Base-by-base conservation (phyloP, 2,113 vertebrate species). In the Serinus canaria region DNA sequence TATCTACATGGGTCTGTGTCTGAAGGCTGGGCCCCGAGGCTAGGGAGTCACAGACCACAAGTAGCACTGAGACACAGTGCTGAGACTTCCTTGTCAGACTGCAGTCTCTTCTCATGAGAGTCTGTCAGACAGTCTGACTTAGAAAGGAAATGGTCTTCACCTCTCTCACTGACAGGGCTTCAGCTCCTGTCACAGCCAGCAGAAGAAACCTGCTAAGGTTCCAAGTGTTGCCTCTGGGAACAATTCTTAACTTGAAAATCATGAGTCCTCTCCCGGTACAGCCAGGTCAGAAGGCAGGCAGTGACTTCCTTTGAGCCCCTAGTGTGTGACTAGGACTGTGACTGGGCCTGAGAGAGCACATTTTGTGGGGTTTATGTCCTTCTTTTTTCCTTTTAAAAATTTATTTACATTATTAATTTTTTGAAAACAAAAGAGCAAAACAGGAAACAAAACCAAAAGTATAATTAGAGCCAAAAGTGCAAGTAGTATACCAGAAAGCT, bases 361-460 rank as follows among this genome's bases (percentile, higher is more conserved):
- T n/a, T 70, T 72, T 69, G 27, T 49, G 43, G 4, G 7, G 7
- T 35, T 76, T 43, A 35, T 21, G n/a, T 6, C 6, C 3, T 27
- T 16, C 4, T 9, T 22, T 20, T 31, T 44, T 8, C 3, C 6
- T 22, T 30, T 19, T 6, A 1, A 6, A 31, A n/a, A 15, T 37
- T 2, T 20, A 24, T 46, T 6, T 15, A 8, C 13, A 24, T 14
- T 15, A 5, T 16, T 17, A 7, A 7, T 13, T 44, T 55, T 60
- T 64, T 35, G 2, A 20, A 31, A 62, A 17, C 2, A 7, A 20
- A 66, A n/a, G 10, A 27, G 5, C 3, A 55, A 47, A 67, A 41
- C 14, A 79, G 1, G 18, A 76, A 52, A 9, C 9, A 59, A 67
- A 67, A 8, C 20, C 3, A 68, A 58, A 56, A 66, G 5, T 9